These are phyloP conservation scores for Sinella curviseta DNA, from an alignment of 1,140 invertebrate species.

Conservation along the genomic window DNA sequence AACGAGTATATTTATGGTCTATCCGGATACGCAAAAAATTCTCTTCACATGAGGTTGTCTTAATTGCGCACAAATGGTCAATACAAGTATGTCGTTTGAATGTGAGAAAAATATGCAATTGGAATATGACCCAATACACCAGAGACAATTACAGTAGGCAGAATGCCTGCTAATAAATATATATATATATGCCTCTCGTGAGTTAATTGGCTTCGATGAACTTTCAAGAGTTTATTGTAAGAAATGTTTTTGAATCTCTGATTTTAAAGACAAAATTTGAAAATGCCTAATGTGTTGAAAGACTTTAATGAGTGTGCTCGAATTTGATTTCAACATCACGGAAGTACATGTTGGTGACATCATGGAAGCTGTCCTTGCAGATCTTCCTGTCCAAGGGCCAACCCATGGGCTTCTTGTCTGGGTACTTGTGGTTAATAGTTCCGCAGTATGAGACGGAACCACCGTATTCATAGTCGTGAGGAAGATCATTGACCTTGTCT, in stretches of 20 bases:
- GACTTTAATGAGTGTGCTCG: neutral
- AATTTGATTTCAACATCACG: slow-evolving; percentile 29
- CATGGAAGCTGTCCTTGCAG: slow-evolving; percentile 29
- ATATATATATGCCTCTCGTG: too few relatives aligned
- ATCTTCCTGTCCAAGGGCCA: slow-evolving; percentile 69
- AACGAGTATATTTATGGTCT: too few relatives aligned
- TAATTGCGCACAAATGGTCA: too few relatives aligned
- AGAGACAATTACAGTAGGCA: too few relatives aligned
- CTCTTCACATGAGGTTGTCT: too few relatives aligned
- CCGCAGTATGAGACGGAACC: slow-evolving; percentile 53
- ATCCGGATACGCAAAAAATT: too few relatives aligned
- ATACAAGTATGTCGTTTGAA: too few relatives aligned
- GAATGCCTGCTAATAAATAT: too few relatives aligned
- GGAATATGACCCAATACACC: too few relatives aligned
- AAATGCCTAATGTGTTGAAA: neutral
- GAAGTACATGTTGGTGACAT: slow-evolving; percentile 25
- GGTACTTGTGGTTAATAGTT: slow-evolving; percentile 52
- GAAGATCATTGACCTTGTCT: slow-evolving; percentile 48
- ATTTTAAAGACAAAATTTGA: neutral
- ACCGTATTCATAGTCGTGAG: slow-evolving; percentile 47
- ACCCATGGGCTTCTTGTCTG: slow-evolving; percentile 60
- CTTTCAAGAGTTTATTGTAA: neutral
- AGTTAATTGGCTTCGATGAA: too few relatives aligned
- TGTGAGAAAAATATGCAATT: too few relatives aligned
- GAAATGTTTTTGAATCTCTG: neutral